These are phyloP conservation scores for Lacerta agilis DNA, from an alignment of 2,797 vertebrate species.

Conservation along the genomic window DNA sequence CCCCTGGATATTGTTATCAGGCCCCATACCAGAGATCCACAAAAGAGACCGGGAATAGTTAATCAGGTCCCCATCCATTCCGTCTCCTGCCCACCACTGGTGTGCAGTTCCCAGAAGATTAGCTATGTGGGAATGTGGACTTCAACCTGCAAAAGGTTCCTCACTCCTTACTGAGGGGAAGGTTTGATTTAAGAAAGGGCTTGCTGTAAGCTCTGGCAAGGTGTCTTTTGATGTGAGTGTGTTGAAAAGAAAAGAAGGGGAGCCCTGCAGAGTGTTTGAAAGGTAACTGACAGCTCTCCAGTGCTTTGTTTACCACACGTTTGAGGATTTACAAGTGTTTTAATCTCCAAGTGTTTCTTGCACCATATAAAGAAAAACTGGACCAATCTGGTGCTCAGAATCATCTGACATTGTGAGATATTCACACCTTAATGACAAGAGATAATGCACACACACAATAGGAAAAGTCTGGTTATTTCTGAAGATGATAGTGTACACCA, in stretches of 20 bases:
- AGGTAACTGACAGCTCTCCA: slow-evolving; percentile 6
- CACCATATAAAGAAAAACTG: slow-evolving; percentile 73
- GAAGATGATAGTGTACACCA: slow-evolving; percentile 53
- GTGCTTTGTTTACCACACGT: slow-evolving; percentile 11
- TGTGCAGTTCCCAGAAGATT: too few relatives aligned
- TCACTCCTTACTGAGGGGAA: not conserved
- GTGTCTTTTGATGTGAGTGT: not conserved
- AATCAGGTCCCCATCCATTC: too few relatives aligned
- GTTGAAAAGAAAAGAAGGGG: not conserved
- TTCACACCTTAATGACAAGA: slow-evolving; percentile 68
- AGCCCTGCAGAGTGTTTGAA: not conserved
- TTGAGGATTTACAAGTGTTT: slow-evolving; percentile 66
- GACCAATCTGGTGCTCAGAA: slow-evolving; percentile 71
- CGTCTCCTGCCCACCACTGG: too few relatives aligned
- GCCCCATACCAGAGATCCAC: too few relatives aligned
- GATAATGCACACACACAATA: slow-evolving; percentile 57
- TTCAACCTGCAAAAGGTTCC: not conserved
- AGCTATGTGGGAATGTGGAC: too few relatives aligned
- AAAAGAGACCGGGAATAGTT: not conserved
- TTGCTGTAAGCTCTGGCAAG: not conserved
- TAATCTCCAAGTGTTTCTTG: slow-evolving; percentile 71
- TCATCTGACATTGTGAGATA: slow-evolving; percentile 73
- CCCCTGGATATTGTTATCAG: too few relatives aligned
- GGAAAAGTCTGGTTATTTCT: slow-evolving; percentile 68
- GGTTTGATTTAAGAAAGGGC: not conserved